Percentiles rank a stretch among this genome's conserved stretches.
Evolutionary conservation across 2,797 vertebrate species (phyloP).

Genomic region (Delichon dasypus): DNA sequence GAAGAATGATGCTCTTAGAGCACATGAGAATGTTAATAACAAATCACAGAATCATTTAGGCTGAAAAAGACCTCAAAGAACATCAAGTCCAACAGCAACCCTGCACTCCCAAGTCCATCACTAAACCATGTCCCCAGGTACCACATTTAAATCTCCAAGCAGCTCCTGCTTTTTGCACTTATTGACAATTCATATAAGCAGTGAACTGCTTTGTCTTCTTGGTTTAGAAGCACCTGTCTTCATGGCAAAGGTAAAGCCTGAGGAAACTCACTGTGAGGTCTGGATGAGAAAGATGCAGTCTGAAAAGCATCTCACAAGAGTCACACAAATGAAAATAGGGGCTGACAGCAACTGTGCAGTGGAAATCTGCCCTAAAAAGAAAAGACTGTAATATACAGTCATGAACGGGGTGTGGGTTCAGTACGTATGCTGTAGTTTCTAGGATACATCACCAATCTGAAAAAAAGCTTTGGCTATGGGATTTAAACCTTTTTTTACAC

Average conservation of each 20-base stretch:
- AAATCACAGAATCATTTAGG: background rate
- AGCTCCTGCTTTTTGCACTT: background rate
- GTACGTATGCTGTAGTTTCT: background rate
- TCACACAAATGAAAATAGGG: background rate
- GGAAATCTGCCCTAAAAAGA: background rate
- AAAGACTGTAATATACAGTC: background rate
- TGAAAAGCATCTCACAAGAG: background rate
- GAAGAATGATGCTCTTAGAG: background rate
- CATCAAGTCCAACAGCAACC: fast-evolving
- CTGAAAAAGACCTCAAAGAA: background rate
- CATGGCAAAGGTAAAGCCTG: background rate
- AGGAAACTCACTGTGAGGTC: background rate
- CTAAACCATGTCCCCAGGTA: background rate
- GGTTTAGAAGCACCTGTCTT: background rate
- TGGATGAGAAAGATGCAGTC: background rate
- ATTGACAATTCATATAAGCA: background rate
- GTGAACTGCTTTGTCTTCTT: background rate
- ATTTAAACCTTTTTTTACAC: background rate
- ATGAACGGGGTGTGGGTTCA: background rate
- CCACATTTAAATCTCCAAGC: background rate
- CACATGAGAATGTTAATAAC: fast-evolving
- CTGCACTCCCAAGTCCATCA: background rate
- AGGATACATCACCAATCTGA: background rate
- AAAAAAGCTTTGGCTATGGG: background rate
- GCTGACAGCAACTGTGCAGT: background rate